These are phyloP conservation scores for Sinopyrophorus schimmeli DNA, from an alignment of 2,888 invertebrate genomes.

Conservation along the genomic window DNA sequence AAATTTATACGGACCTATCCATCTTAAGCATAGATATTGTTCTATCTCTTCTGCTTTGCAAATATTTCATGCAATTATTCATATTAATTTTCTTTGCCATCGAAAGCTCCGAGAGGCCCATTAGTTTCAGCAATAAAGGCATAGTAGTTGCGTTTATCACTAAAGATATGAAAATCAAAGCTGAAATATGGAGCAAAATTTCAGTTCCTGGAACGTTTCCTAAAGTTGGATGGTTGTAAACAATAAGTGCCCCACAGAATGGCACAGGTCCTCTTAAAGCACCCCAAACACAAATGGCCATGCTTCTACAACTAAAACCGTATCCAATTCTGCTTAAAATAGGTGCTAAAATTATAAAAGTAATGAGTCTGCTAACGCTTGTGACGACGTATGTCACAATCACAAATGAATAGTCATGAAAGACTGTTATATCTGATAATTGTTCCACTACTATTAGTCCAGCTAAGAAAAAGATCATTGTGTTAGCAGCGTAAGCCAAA, in stretches of 20 bases:
- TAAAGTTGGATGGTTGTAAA: slow-evolving; percentile 1
- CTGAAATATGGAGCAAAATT: slow-evolving; percentile 16
- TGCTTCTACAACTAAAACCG: slow-evolving; percentile 16
- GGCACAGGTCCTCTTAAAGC: slow-evolving; percentile 16
- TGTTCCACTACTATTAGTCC: slow-evolving; percentile 7
- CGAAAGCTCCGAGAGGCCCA: slow-evolving; percentile 42
- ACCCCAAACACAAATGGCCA: slow-evolving; percentile 22
- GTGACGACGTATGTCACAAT: slow-evolving; percentile 16
- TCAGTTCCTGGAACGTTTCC: neutral
- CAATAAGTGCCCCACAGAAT: slow-evolving; percentile 17
- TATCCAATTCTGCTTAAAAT: slow-evolving; percentile 24
- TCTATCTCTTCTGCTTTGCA: slow-evolving; percentile 57
- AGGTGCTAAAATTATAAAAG: slow-evolving; percentile 16
- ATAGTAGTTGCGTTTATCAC: slow-evolving; percentile 21
- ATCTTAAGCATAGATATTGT: slow-evolving; percentile 63
- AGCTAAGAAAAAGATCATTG: slow-evolving; percentile 10
- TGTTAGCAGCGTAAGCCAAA: slow-evolving; percentile 8
- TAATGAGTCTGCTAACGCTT: slow-evolving; percentile 2
- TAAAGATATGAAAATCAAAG: slow-evolving; percentile 17
- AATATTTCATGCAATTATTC: slow-evolving; percentile 60
- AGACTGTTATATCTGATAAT: neutral
- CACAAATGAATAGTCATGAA: slow-evolving; percentile 10
- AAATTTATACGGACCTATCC: slow-evolving; percentile 53
- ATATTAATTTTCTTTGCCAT: slow-evolving; percentile 61
- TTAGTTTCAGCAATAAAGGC: slow-evolving; percentile 12